A percentile compares a stretch with the other conserved stretches of the same genome.
These are phyloP conservation scores for Sebastes melanostomus DNA, from an alignment of 2,797 vertebrate genomes.

Conservation along the genomic window DNA sequence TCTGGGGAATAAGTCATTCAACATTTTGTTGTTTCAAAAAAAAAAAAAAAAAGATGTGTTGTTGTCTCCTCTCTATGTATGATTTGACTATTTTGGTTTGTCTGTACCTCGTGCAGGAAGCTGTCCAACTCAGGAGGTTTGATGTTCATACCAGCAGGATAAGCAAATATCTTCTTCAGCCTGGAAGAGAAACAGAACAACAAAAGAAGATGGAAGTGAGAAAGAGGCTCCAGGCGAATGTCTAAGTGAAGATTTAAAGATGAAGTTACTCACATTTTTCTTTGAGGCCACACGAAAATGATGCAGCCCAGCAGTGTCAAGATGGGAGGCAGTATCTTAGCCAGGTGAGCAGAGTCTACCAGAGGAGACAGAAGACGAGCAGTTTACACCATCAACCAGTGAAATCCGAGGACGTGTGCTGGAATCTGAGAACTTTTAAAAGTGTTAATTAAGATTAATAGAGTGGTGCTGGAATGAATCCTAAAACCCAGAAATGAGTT, in stretches of 20 bases:
- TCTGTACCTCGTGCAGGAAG: conserved; percentile 63
- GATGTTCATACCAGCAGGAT: conserved; percentile 66
- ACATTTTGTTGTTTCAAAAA: no score
- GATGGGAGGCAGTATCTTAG: conserved; percentile 48
- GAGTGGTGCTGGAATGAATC: no score
- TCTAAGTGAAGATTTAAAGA: neutral
- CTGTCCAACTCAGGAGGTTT: conserved; percentile 57
- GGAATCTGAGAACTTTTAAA: neutral
- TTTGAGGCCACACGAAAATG: conserved; percentile 55
- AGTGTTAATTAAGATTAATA: neutral
- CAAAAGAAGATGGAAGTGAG: neutral
- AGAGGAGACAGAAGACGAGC: neutral
- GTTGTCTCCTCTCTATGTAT: neutral
- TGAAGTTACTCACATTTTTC: conserved; percentile 54
- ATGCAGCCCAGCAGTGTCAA: conserved; percentile 54
- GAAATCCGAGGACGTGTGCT: neutral
- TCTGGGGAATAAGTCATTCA: no score
- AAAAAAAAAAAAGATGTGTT: no score
- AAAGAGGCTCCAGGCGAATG: neutral
- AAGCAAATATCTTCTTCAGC: conserved; percentile 47
- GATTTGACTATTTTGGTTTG: neutral
- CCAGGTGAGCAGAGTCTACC: conserved; percentile 40
- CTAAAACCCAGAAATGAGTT: no score
- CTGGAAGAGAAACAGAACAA: conserved; percentile 37
- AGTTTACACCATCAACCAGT: neutral